Evolutionary conservation across 2,113 vertebrate genomes (phyloP), one percentile per base, ranked within the genome.

Genomic region (Myiagra hebetior): DNA sequence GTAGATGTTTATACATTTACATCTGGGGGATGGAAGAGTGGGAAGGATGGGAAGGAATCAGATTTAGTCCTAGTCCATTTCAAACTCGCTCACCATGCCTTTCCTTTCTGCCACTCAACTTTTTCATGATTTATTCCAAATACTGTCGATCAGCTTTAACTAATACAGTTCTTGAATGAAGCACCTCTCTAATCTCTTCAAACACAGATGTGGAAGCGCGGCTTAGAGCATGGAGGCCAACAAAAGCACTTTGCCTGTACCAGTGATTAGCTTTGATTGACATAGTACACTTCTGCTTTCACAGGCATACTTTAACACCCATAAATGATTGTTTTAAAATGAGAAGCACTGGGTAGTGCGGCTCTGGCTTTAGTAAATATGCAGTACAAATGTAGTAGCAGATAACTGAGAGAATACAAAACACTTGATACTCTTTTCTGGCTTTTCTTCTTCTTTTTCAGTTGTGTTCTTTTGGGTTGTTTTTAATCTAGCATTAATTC

Each of bases 251-350:
- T 97, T 97, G 97, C 98, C 98, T 98, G 97, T 98, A 98, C 96
- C 97, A 97, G 97, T 98, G 98, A 98, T 98, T 98, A 98, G 98
- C 98, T 98, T 98, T 98, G 98, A 98, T 98, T 98, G 98, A 98
- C 98, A 98, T 64, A 93, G 95, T 97, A 96, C 95, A 98, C 97
- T 98, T 97, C 97, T 98, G 97, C 98, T 97, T 97, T 98, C 95
- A 94, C 86, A 96, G 95, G 96, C 97, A 94, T 97, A 97, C 95
- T 98, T 96, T 97, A 94, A 97, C 97, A 98, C 95, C 95, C 97
- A 96, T 88, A 97, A 97, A 97, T 96, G 97, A 98, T 96, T 98
- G 97, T 97, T 98, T 98, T 97, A 98, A 98, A 98, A 98, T 96
- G 96, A 98, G 97, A 97, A 85, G 30, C 94, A 80, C 88, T 88